Evolutionary conservation across 2,888 invertebrate species (phyloP), one percentile per base, ranked within the genome.

Genomic region (Erynnis tages): DNA sequence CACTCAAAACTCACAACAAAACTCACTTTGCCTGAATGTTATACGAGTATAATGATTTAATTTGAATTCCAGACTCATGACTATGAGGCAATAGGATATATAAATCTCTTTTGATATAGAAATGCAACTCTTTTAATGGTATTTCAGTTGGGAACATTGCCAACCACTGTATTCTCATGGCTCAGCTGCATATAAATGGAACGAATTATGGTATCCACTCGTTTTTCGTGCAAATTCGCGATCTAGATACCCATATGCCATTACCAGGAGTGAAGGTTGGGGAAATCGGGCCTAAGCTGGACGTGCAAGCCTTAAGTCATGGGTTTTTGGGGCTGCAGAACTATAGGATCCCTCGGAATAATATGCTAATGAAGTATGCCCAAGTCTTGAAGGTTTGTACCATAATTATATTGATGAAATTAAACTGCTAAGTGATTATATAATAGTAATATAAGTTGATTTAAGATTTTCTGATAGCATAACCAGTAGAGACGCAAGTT

Each of bases 321-420:
- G 98, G 98, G 0, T 98, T 95, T 76, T 86, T 98, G 48, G 95
- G 95, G 0, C 94, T 98, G 56, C 92, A 96, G 41, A 91, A 96
- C 64, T 94, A 96, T 11, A 91, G 97, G 59, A 94, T 98, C 67
- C 97, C 98, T 0, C 90, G 97, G 30, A 91, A 92, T 16, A 90
- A 96, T 55, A 96, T 98, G 97, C 79, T 98, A 11, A 98, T 98
- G 98, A 96, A 95, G 79, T 95, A 97, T 82, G 93, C 95, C 21
- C 92, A 96, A 86, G 96, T 97, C 66, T 71, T 88, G 17, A 83
- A 90, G 66, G 91, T n/a, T n/a, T n/a, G n/a, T n/a, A n/a, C n/a
- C n/a, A n/a, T n/a, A n/a, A n/a, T n/a, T n/a, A n/a, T n/a, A n/a
- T n/a, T n/a, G n/a, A n/a, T n/a, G n/a, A n/a, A n/a, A n/a, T n/a